Evolutionary conservation across 37 sponge, comb jelly and placozoan species (phyloP), one percentile per base, ranked within the genome.

Genomic region (Axinella damicornis): DNA sequence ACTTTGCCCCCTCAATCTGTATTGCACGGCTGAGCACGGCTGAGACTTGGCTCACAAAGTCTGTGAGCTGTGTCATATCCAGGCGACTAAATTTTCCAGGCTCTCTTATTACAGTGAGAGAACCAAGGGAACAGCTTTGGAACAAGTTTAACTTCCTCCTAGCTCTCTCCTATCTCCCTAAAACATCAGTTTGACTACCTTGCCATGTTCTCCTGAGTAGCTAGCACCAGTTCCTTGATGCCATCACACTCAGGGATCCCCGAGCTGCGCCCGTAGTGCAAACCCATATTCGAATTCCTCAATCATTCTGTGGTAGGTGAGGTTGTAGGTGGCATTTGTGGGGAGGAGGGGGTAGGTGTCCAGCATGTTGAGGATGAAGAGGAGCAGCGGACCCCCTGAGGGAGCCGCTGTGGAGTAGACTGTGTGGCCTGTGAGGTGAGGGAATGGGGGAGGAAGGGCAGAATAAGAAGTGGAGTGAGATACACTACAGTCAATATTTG

Each of bases 271-370:
- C 21, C 95, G 61, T 15, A 72, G 62, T 0, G 89, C 95, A 91
- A 85, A 94, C 11, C 83, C 81, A 75, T 79, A 94, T 77, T 91
- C 91, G 73, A 91, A 92, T 4, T 72, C 84, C 85, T 94, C 95
- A 11, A 88, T 83, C 41, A 94, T 35, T 22, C 93, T 77, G 27
- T 94, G 95, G 69, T 88, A 89, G 58, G 81, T 69, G 22, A 93
- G 71, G 70, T 69, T 79, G 41, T 27, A 19, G 35, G 53, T 20
- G 40, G 79, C 58, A 17, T 57, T 27, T 1, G 70, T 55, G 12
- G 60, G 35, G 20, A 33, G 77, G 18, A 91, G 56, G 12, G 58
- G 17, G 74, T 94, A 90, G 67, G 55, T 71, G 36, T 77, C 72
- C 54, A 96, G 64, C 15, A 91, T 83, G 57, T 90, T 90, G 62